Percentiles rank a stretch among this genome's conserved stretches.
phyloP scores from a whole-genome alignment of 2,113 vertebrate species.

The Hippoglossus stenolepis region DNA sequence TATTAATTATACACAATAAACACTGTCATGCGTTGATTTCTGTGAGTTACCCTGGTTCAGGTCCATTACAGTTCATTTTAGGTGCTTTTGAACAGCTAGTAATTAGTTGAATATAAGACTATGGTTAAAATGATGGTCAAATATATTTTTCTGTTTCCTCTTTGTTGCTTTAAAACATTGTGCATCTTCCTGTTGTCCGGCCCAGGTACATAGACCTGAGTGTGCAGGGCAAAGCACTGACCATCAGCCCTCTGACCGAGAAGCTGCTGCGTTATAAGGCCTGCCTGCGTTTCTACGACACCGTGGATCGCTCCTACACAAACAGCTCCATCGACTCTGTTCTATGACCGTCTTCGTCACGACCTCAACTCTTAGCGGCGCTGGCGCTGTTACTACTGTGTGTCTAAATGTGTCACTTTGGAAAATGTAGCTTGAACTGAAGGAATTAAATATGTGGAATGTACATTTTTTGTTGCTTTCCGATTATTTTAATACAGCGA shows the following conservation, averaged over 20 bases:
- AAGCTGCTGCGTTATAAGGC: conserved; percentile 86
- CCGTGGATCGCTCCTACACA: conserved; percentile 81
- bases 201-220: conserved; percentile 87
- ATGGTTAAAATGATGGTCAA: not conserved
- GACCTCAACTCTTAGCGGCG: conserved; percentile 35
- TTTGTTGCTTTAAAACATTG: not conserved
- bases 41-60: no score
- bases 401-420: not conserved
- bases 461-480: not conserved
- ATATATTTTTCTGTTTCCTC: not conserved
- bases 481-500: no score
- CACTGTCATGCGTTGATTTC: not conserved
- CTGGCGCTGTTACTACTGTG: conserved; percentile 65
- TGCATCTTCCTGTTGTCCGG: not conserved
- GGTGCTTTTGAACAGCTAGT: no score
- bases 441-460: conserved; percentile 10
- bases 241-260: conserved; percentile 81
- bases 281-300: conserved; percentile 85
- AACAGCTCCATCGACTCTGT: conserved; percentile 81
- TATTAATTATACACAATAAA: not conserved
- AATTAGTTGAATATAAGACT: not conserved
- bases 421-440: not conserved
- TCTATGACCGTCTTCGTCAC: conserved; percentile 59
- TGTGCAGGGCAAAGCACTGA: conserved; percentile 74
- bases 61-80: no score